Evolutionary conservation across 92 coral and sea anemone species (phyloP).

Genomic region (Epizoanthus scotinus): DNA sequence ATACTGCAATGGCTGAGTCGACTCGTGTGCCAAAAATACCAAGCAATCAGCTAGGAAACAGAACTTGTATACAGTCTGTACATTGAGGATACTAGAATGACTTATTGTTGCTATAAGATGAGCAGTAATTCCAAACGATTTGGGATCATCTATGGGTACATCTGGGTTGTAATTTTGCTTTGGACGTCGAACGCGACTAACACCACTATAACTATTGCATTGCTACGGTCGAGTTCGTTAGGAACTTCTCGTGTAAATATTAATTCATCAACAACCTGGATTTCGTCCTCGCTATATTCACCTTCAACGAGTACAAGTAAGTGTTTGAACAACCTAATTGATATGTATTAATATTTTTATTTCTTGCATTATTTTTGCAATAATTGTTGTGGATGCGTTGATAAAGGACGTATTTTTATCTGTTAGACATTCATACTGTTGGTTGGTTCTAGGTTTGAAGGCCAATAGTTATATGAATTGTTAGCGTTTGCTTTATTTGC

Average conservation of each 20-base stretch:
- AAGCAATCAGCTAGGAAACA: not conserved
- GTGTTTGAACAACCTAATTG: not conserved
- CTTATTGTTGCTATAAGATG: conserved; percentile 6
- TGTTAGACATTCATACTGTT: too few species aligned
- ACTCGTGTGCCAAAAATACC: conserved; percentile 2
- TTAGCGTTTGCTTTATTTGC: too few species aligned
- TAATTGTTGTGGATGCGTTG: too few species aligned
- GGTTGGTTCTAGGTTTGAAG: too few species aligned
- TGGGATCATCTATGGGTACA: not conserved
- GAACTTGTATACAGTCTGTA: not conserved
- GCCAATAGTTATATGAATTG: too few species aligned
- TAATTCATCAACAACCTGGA: not conserved
- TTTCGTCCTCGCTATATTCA: not conserved
- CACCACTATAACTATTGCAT: not conserved
- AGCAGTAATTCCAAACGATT: not conserved
- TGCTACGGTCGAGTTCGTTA: not conserved
- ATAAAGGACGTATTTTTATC: too few species aligned
- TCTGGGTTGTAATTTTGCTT: not conserved
- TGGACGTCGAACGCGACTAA: not conserved
- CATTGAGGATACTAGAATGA: conserved; percentile 10
- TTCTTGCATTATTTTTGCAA: too few species aligned
- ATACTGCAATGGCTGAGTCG: conserved; percentile 28
- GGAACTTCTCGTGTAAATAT: conserved; percentile 10
- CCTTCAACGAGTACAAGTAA: not conserved
- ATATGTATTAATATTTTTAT: too few species aligned